phyloP scores from a whole-genome alignment of 2,888 invertebrate species.

The Nudaria mundana region DNA sequence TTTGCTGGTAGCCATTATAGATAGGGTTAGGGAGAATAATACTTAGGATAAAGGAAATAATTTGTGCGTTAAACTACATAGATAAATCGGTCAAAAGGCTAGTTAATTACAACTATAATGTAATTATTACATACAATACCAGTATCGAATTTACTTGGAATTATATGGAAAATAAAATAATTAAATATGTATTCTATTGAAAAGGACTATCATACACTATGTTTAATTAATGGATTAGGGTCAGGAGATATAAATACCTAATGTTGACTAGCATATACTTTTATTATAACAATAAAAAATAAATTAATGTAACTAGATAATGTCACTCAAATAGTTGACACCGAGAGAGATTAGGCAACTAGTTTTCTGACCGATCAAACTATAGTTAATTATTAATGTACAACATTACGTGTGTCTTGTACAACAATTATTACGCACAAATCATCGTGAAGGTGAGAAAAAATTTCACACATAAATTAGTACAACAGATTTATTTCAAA shows the following conservation, averaged over 20 bases:
- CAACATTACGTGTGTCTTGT: conserved; percentile 23
- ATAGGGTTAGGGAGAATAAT: conserved; percentile 37
- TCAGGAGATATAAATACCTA: conserved; percentile 59
- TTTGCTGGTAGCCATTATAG: conserved; percentile 18
- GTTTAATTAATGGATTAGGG: conserved; percentile 52
- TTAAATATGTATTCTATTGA: conserved; percentile 34
- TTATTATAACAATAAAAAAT: conserved; percentile 67
- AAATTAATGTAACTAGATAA: conserved; percentile 79
- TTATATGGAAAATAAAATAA: conserved; percentile 43
- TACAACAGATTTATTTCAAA: conserved; percentile 81
- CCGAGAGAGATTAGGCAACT: conserved; percentile 51
- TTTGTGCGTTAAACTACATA: conserved; percentile 75
- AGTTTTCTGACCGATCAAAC: conserved; percentile 69
- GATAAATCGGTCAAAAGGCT: conserved; percentile 79
- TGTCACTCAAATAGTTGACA: conserved; percentile 73
- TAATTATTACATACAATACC: conserved; percentile 58
- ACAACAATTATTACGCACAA: conserved; percentile 64
- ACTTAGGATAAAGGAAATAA: conserved; percentile 38
- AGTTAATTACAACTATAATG: conserved; percentile 61
- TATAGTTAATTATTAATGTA: conserved; percentile 22
- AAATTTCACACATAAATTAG: conserved; percentile 73
- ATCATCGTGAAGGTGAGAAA: conserved; percentile 64
- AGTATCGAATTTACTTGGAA: conserved; percentile 43
- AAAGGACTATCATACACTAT: conserved; percentile 41
- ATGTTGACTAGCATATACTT: conserved; percentile 73